Evolutionary conservation across 2,888 invertebrate genomes (phyloP), one percentile per base, ranked within the genome.

Genomic region (Sphecodes monilicornis): DNA sequence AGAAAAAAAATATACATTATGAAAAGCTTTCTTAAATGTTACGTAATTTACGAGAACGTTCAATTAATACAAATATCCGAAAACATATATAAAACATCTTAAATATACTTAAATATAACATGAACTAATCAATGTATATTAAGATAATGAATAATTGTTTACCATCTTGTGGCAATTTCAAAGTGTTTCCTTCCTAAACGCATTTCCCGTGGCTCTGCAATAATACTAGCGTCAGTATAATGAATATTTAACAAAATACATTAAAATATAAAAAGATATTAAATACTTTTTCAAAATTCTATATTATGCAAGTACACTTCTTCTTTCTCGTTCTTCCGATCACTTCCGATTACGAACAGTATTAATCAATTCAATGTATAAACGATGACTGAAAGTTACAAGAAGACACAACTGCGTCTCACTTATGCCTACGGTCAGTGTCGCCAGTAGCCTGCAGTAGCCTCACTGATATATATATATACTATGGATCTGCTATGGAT

Each of bases 141-240:
- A 57, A 43, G 26, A 74, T 68, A 16, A 22, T 57, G 13, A 70
- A 50, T 57, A 70, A 22, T n/a, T 11, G 76, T 77, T 83, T 76
- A 88, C 88, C 80, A 87, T 68, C 26, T 87, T 13, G 50, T 32
- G 39, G 87, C 84, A 29, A 88, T 32, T 76, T 87, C 84, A 1
- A 71, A 1, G 39, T 86, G 86, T 60, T n/a, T 88, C 50, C 8
- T 76, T 11, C 75, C 84, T 22, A 88, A 0, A 32, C 43, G 76
- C 88, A 88, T 88, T 64, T 68, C 81, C 5, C 18, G 11, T 32
- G 29, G 13, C 10, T 36, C 43, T 64, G n/a, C 18, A 82, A 77
- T 1, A 41, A 76, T 72, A 26, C 3, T 11, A 57, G n/a, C n/a
- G 41, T 69, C 13, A 43, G 41, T 43, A 64, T 32, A 32, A 70